Evolutionary conservation across 2,797 vertebrate genomes (phyloP).

Genomic region (Pangasius djambal): DNA sequence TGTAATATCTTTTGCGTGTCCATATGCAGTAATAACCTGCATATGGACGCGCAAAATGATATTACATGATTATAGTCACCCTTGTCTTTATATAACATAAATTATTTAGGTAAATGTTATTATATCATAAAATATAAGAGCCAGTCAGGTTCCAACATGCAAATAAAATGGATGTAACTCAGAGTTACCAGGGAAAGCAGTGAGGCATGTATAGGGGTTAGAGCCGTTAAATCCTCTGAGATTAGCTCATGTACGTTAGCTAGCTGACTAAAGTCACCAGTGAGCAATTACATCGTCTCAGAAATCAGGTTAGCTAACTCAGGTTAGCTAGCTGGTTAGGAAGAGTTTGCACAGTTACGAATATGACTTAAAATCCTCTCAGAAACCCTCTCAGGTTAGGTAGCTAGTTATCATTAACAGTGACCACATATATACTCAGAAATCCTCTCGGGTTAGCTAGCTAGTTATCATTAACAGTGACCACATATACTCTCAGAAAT

Average conservation of each 20-base stretch:
- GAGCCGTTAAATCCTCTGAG: neutral
- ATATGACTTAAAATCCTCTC: neutral
- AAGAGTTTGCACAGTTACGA: no score
- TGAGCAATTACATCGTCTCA: neutral
- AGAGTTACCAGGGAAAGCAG: neutral
- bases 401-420: neutral
- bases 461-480: neutral
- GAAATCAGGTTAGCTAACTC: neutral
- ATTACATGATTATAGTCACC: neutral
- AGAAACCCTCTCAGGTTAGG: neutral
- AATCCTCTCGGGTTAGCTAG: neutral
- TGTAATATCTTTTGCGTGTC: no score
- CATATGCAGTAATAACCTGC: neutral
- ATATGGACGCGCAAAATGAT: neutral
- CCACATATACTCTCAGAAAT: neutral
- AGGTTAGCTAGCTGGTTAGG: neutral
- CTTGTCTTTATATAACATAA: neutral
- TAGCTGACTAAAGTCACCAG: neutral
- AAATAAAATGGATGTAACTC: neutral
- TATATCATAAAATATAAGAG: neutral
- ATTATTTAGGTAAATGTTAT: neutral
- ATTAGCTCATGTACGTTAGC: neutral
- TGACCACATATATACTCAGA: no score
- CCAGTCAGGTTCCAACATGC: neutral
- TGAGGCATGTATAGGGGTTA: neutral